Evolutionary conservation across 2,888 invertebrate species (phyloP).

Genomic region (Sycophila texana): DNA sequence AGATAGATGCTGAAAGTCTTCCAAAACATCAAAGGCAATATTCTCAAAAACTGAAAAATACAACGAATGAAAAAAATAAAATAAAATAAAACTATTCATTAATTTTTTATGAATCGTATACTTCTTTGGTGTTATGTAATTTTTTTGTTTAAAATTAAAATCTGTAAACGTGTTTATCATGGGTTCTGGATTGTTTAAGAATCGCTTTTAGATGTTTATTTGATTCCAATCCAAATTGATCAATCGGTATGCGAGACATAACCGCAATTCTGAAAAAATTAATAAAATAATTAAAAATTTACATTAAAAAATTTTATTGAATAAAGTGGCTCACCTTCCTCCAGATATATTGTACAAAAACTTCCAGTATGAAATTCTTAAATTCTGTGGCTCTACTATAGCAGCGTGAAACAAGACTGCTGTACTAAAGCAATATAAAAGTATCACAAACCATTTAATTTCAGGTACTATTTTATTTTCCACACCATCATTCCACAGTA

Average conservation of each 20-base stretch:
- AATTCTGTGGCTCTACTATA: slow-evolving; percentile 85
- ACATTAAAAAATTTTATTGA: slow-evolving; percentile 19
- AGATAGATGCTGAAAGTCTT: slow-evolving; percentile 1
- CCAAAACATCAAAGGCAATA: slow-evolving; percentile 10
- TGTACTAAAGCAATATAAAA: slow-evolving; percentile 87
- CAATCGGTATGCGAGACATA: slow-evolving; percentile 79
- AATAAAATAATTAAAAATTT: slow-evolving; percentile 40
- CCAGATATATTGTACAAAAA: slow-evolving; percentile 87
- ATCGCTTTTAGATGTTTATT: slow-evolving; percentile 76
- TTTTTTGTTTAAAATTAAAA: slow-evolving; percentile 64
- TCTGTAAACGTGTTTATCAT: slow-evolving; percentile 65
- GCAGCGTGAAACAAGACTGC: slow-evolving; percentile 87
- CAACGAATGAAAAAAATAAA: background rate
- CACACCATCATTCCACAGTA: slow-evolving; percentile 84
- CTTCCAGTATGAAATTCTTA: slow-evolving; percentile 89
- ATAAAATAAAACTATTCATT: slow-evolving; percentile 11
- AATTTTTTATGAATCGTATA: slow-evolving; percentile 32
- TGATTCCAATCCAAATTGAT: slow-evolving; percentile 80
- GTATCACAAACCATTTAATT: slow-evolving; percentile 82
- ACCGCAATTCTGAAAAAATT: slow-evolving; percentile 77
- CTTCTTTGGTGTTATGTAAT: slow-evolving; percentile 48
- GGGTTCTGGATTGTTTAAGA: slow-evolving; percentile 75
- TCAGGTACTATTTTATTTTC: slow-evolving; percentile 81
- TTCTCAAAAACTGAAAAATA: slow-evolving; percentile 4
- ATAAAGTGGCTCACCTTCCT: slow-evolving; percentile 77